These are phyloP conservation scores for Scaptodrosophila latifasciaeformis DNA, from an alignment of 2,888 invertebrate genomes.

Conservation along the genomic window DNA sequence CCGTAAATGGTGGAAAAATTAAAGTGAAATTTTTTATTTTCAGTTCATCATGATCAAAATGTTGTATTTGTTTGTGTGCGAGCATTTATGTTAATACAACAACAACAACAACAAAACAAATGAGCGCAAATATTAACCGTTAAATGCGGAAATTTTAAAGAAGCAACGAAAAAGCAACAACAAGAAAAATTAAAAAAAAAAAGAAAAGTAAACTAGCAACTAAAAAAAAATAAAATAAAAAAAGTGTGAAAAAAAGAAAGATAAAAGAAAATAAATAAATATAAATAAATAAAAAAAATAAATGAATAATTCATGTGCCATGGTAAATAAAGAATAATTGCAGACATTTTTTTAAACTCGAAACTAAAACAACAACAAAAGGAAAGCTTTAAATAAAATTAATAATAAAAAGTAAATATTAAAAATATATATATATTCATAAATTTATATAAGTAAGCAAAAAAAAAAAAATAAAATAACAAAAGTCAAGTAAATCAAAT, in stretches of 20 bases:
- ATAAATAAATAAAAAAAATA: neutral
- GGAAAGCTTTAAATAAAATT: conserved; percentile 49
- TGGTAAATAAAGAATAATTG: neutral
- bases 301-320: conserved; percentile 3
- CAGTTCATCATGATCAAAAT: conserved; percentile 24
- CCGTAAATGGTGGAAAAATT: conserved; percentile 27
- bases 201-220: conserved; percentile 17
- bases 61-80: conserved; percentile 22
- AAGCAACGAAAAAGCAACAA: conserved; percentile 36
- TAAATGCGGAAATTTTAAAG: conserved; percentile 35
- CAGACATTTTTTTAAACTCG: neutral
- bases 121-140: conserved; percentile 40
- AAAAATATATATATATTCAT: conserved; percentile 15
- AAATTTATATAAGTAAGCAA: conserved; percentile 9
- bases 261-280: conserved; percentile 20
- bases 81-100: neutral
- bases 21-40: conserved; percentile 46
- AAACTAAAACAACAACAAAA: conserved; percentile 26
- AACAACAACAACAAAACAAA: neutral
- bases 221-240: conserved; percentile 1
- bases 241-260: too few relatives aligned
- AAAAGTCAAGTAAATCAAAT: conserved; percentile 4
- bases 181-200: conserved; percentile 16
- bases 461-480: too few relatives aligned
- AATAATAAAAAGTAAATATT: conserved; percentile 21